Evolutionary conservation across 1,140 invertebrate genomes (phyloP), one percentile per base, ranked within the genome.

Genomic region (Ooceraea biroi): DNA sequence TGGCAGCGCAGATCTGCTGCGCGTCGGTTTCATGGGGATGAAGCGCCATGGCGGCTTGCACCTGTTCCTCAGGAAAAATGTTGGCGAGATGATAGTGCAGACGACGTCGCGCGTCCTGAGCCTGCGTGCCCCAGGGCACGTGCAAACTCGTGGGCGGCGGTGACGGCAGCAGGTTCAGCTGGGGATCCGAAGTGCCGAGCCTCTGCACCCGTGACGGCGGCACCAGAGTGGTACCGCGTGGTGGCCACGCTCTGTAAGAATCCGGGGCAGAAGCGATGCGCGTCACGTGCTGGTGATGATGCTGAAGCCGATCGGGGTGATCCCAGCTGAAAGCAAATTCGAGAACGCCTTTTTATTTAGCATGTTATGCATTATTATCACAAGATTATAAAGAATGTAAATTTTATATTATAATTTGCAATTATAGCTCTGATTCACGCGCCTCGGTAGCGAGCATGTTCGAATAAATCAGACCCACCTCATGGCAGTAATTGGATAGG

Each of bases 41-140:
- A 58, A 97, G 92, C 65, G 97, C 95, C 97, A 99, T 97, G 0
- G 97, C 98, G 41, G 97, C 95, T 30, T 96, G 95, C 0, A 99
- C 98, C 92, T 98, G 97, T 78, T 97, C 96, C 91, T 98, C 97
- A 0, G 98, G 98, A 92, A 99, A 99, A 50, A 99, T 96, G 50
- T 96, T 97, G 11, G 97, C 96, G 44, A 99, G 94, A 92, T 98
- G 97, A 93, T 97, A 98, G 90, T 97, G 98, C 80, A 98, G 93
- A 82, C 96, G 95, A 30, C 96, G 95, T 4, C 98, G 95, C 3
- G 96, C 96, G 78, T 98, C 97, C 46, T 97, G 95, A 10, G 94
- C 86, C 41, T 95, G 95, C 50, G 93, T 90, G 84, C 94, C 95
- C 3, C 94, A 92, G 1, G 92, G 90, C 66, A 91, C 92, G 48